Evolutionary conservation across 2,797 vertebrate genomes (phyloP), one percentile per base, ranked within the genome.

Genomic region (Salmo trutta): DNA sequence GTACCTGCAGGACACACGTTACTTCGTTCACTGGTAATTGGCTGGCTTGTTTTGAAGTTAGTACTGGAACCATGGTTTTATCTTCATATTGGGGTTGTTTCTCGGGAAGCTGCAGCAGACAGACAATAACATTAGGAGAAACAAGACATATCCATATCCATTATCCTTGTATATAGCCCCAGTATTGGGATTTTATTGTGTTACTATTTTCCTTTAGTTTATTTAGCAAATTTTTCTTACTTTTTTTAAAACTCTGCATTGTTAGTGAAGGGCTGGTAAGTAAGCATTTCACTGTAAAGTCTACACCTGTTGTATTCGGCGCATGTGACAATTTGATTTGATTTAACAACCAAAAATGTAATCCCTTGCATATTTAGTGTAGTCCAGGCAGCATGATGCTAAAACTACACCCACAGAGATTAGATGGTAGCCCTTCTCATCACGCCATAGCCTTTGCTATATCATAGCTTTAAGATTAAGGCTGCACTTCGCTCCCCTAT

Each of bases 11-110:
- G 77, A 95, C 89, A 90, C 96, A 96, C 51, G 92, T 95, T 33
- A 96, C 97, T 92, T 99, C 97, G 80, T 96, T 96, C 76, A 98
- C 94, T 15, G 97, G 96, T 86, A 99, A 93, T 93, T 98, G 97
- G 77, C 96, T 97, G 93, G 98, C 98, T 94, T 95, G 97, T 90
- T 96, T 99, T 79, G 97, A 97, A 82, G 95, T 95, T 91, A 99
- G 93, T 89, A 98, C 97, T 51, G 97, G 97, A 95, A 99, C 96
- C 98, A 99, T 99, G 96, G 92, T 99, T 94, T 98, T 97, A 97
- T 97, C 96, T 93, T 99, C 96, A 96, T 93, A 90, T 91, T 93
- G 93, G 87, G 94, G 90, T 84, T 94, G 87, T 91, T 93, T 90
- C 79, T 94, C 80, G 79, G 90, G 93, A 93, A 92, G 91, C 94